phyloP scores from a whole-genome alignment of 2,888 invertebrate genomes.

The Caenorhabditis sp. region DNA sequence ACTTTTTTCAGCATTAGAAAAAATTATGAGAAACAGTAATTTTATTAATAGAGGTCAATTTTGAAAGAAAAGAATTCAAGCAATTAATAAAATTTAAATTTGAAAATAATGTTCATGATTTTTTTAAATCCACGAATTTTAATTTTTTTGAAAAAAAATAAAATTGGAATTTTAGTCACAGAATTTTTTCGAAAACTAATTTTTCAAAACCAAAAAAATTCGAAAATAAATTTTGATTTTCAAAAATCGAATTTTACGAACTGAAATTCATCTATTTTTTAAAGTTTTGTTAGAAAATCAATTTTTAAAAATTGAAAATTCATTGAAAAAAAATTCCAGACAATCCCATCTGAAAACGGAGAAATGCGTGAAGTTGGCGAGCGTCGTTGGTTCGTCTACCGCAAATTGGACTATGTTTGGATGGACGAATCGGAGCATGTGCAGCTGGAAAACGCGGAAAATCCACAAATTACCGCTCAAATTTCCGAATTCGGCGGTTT shows the following conservation, averaged over 20 bases:
- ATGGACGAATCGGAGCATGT: conserved; percentile 44
- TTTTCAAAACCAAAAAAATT: too few relatives aligned
- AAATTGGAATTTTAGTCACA: neutral
- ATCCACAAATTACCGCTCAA: neutral
- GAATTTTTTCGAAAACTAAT: neutral
- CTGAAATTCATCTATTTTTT: too few relatives aligned
- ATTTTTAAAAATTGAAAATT: too few relatives aligned
- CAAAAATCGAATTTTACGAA: too few relatives aligned
- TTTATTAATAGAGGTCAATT: too few relatives aligned
- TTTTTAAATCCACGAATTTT: too few relatives aligned
- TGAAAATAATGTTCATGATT: neutral
- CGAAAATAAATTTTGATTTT: too few relatives aligned
- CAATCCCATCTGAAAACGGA: conserved; percentile 58
- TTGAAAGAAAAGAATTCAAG: too few relatives aligned
- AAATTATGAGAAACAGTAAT: too few relatives aligned
- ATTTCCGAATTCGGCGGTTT: neutral
- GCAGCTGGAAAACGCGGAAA: neutral
- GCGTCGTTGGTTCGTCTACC: conserved; percentile 78
- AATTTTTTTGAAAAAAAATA: neutral
- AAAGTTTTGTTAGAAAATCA: neutral
- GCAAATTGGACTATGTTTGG: conserved; percentile 80
- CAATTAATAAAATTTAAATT: neutral
- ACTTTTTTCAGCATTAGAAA: too few relatives aligned
- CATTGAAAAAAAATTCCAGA: too few relatives aligned
- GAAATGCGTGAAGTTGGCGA: conserved; percentile 63